These are phyloP conservation scores for Agriopis leucophaearia DNA, from an alignment of 2,888 invertebrate species.

Conservation along the genomic window DNA sequence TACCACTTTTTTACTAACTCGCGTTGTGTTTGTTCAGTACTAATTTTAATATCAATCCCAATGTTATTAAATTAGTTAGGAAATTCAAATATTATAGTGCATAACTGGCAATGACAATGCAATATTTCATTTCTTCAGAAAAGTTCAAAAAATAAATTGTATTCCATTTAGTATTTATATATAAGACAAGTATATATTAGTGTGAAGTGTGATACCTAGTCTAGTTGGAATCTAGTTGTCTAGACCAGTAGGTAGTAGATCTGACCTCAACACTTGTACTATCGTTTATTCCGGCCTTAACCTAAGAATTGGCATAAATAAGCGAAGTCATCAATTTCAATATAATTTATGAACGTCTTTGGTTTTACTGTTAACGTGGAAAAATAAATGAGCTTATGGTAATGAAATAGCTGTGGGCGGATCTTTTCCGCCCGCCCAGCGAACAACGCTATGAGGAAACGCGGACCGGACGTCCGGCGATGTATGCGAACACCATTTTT, in stretches of 20 bases:
- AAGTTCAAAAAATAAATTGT: too few relatives aligned
- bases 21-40: too few relatives aligned
- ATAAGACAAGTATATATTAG: too few relatives aligned
- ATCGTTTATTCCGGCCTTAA: neutral
- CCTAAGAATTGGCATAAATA: slow-evolving; percentile 18
- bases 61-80: too few relatives aligned
- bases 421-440: slow-evolving; percentile 54
- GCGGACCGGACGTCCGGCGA: slow-evolving; percentile 73
- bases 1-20: too few relatives aligned
- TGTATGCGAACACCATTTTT: slow-evolving; percentile 58
- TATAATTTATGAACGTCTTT: slow-evolving; percentile 22
- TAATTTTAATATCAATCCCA: too few relatives aligned
- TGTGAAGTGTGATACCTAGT: too few relatives aligned
- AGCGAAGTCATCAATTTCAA: slow-evolving; percentile 22
- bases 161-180: too few relatives aligned
- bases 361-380: slow-evolving; percentile 26
- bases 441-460: slow-evolving; percentile 61
- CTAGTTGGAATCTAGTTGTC: neutral
- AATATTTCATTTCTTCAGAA: too few relatives aligned
- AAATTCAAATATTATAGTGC: too few relatives aligned
- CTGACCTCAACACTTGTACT: neutral
- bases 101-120: too few relatives aligned
- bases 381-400: slow-evolving; percentile 55
- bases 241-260: neutral
- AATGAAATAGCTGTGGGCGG: slow-evolving; percentile 53